Conservation (phyloP, 35 echinoderm and acorn worm species). For the Acanthaster planci region DNA sequence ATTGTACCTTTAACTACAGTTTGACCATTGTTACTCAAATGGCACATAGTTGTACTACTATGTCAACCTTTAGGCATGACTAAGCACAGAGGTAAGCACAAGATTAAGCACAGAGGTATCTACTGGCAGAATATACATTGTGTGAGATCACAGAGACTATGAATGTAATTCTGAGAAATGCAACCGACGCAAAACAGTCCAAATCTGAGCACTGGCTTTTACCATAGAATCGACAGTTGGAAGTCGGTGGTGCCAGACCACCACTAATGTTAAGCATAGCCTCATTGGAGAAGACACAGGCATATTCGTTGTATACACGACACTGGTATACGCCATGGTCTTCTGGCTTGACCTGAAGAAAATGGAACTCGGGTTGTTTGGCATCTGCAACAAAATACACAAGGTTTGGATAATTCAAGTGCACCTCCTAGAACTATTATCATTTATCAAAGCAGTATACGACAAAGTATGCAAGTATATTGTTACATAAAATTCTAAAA, state of each 20-base stretch:
- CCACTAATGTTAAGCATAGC: slow-evolving; percentile 8
- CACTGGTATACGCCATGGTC: slow-evolving; percentile 66
- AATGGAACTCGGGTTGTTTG: slow-evolving; percentile 33
- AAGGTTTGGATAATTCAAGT: not conserved
- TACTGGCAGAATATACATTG: no score
- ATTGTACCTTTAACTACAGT: no score
- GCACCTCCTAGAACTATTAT: not conserved
- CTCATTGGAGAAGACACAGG: slow-evolving; percentile 23
- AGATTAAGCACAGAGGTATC: no score
- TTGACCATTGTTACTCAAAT: no score
- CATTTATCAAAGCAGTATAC: not conserved
- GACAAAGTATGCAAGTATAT: not conserved
- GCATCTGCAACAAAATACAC: slow-evolving; percentile 26
- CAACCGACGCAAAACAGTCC: no score
- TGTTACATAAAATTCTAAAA: not conserved
- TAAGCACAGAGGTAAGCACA: no score
- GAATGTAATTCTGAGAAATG: no score
- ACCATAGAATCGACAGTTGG: not conserved
- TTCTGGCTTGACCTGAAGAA: slow-evolving; percentile 45
- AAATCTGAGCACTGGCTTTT: no score
- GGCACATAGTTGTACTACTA: no score
- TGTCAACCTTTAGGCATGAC: no score
- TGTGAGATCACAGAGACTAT: no score
- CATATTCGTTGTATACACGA: slow-evolving; percentile 40
- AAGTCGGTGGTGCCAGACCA: not conserved